Evolutionary conservation across 2,888 invertebrate genomes (phyloP).

Genomic region (Villa cingulata): DNA sequence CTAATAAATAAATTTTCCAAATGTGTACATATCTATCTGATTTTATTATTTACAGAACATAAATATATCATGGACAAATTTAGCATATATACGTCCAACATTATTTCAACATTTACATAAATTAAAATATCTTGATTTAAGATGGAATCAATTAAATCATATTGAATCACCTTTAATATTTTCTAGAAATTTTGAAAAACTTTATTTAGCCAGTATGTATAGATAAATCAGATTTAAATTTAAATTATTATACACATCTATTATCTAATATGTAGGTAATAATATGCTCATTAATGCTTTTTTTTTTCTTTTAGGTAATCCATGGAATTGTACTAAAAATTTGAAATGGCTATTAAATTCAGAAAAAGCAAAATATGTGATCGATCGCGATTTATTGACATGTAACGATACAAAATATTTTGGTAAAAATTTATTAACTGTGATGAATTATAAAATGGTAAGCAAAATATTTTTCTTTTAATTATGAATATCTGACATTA

Average conservation of each 20-base stretch:
- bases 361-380: slow-evolving; percentile 24
- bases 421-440: slow-evolving; percentile 23
- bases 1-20: no score
- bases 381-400: slow-evolving; percentile 26
- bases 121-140: slow-evolving; percentile 28
- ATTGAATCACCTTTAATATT: slow-evolving; percentile 28
- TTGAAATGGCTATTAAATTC: slow-evolving; percentile 31
- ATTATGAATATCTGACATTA: not conserved
- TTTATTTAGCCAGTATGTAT: slow-evolving; percentile 28
- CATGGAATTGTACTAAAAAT: slow-evolving; percentile 34
- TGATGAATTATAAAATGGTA: slow-evolving; percentile 32
- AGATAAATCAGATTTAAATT: no score
- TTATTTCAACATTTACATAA: slow-evolving; percentile 27
- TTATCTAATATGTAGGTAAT: no score
- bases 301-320: slow-evolving; percentile 22
- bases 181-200: slow-evolving; percentile 23
- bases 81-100: slow-evolving; percentile 25
- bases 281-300: no score
- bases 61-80: slow-evolving; percentile 34
- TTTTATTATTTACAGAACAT: slow-evolving; percentile 28
- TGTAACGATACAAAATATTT: slow-evolving; percentile 32
- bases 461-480: slow-evolving; percentile 3
- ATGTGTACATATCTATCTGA: no score
- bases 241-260: no score
- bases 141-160: slow-evolving; percentile 32